Conservation (phyloP, 92 coral and sea anemone genomes). For the Palythoa grandiflora region DNA sequence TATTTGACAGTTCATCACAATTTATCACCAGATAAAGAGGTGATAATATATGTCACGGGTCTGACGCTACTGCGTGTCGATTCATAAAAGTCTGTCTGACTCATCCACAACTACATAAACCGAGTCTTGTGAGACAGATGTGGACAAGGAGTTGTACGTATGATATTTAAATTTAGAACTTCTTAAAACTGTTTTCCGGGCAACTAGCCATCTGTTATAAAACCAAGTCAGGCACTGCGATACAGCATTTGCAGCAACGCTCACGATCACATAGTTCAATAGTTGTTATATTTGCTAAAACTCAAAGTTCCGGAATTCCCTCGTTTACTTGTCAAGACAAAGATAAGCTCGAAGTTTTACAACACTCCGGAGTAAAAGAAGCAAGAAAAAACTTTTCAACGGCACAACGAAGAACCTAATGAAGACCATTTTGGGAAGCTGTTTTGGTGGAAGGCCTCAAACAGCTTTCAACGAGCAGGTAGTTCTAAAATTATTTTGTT, state of each 20-base stretch:
- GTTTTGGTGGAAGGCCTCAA: constrained; percentile 11
- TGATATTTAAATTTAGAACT: not conserved
- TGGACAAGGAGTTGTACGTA: not conserved
- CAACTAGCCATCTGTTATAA: too few species aligned
- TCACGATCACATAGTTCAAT: too few species aligned
- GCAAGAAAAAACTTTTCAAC: too few species aligned
- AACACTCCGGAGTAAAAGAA: too few species aligned
- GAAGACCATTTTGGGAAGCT: not conserved
- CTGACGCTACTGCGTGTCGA: not conserved
- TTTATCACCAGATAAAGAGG: constrained; percentile 1
- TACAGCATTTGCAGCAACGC: too few species aligned
- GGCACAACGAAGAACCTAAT: not conserved
- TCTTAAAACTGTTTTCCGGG: too few species aligned
- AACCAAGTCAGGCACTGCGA: too few species aligned
- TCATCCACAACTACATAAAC: not conserved
- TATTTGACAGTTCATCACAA: not conserved
- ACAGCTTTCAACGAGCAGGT: not conserved
- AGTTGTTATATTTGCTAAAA: too few species aligned
- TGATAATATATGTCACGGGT: constrained; percentile 3
- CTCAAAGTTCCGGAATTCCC: too few species aligned
- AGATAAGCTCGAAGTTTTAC: too few species aligned
- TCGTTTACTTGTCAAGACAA: too few species aligned
- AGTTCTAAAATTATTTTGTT: not conserved
- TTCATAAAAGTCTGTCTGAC: not conserved
- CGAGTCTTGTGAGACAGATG: not conserved